Evolutionary conservation across 2,797 vertebrate genomes (phyloP).

Genomic region (Gymnocypris eckloni): DNA sequence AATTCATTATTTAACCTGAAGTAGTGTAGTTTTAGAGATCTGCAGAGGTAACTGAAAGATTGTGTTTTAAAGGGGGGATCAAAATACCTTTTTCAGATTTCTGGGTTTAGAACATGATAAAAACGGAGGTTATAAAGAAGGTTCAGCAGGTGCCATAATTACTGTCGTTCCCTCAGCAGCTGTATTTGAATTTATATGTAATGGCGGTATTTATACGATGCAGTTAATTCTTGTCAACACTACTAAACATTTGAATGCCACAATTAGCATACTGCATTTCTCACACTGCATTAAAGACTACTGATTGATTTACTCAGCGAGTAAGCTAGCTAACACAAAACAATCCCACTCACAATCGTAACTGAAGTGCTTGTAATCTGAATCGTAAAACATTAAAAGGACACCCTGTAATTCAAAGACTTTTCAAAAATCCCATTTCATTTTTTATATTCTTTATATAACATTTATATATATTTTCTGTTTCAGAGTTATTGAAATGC

Average conservation of each 20-base stretch:
- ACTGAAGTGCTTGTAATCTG: not conserved
- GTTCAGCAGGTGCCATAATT: constrained; percentile 20
- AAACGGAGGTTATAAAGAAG: not conserved
- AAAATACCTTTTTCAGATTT: not conserved
- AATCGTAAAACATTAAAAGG: not conserved
- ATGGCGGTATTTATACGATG: not conserved
- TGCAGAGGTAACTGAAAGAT: not conserved
- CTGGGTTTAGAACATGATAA: not conserved
- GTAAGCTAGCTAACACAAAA: constrained; percentile 11
- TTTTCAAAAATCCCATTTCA: not conserved
- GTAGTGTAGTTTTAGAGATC: not conserved
- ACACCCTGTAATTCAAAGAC: not conserved
- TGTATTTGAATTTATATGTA: constrained; percentile 2
- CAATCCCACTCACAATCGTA: not conserved
- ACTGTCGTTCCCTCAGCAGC: not conserved
- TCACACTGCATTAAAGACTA: not conserved
- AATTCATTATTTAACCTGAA: not conserved
- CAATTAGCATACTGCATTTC: constrained; percentile 20
- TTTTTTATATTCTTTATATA: not conserved
- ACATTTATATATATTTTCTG: not conserved
- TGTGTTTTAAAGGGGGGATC: not conserved
- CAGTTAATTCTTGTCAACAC: constrained; percentile 17
- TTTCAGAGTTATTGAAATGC: not conserved
- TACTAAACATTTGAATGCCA: constrained; percentile 21
- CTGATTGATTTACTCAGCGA: not conserved